Evolutionary conservation across 2,888 invertebrate genomes (phyloP), one percentile per base, ranked within the genome.

Genomic region (Platycheirus albimanus): DNA sequence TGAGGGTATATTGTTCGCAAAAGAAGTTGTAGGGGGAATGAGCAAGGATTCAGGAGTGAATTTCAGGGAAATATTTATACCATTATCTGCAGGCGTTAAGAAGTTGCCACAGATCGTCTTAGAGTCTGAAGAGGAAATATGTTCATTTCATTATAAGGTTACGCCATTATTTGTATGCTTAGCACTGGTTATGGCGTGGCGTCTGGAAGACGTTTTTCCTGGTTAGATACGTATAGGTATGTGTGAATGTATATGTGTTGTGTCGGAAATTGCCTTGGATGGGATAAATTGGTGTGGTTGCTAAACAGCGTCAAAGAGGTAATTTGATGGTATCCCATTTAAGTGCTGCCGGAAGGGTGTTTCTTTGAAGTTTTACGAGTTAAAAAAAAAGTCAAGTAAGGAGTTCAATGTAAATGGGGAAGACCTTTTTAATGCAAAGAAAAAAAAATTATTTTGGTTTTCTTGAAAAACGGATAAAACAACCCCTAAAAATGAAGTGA

Each of bases 21-120:
- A n/a, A 24, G 24, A 6, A 3, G 24, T 24, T 36, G 20, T 24
- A 3, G 47, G 38, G 24, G 11, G 54, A 45, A 64, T 8, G 52
- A 78, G 64, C 30, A 43, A 78, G 56, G n/a, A n/a, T n/a, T n/a
- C n/a, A n/a, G n/a, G n/a, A n/a, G n/a, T n/a, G n/a, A n/a, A n/a
- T 66, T 66, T 56, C 51, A 51, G 45, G 43, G 61, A 61, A 58
- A 38, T 70, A 61, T 81, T 45, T n/a, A 20, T 30, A 20, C 43
- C 70, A 75, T 81, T 81, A 71, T 51, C 51, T 67, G 61, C 76
- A 81, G 80, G 45, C 76, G 66, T 69, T 30, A 20, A 24, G 43
- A 54, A 45, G 36, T 63, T 63, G 63, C 54, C 54, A 33, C 61
- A 70, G 54, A 54, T 45, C 69, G 20, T 45, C 67, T 74, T 51